Evolutionary conservation across 2,888 invertebrate genomes (phyloP).

Genomic region (Adelognathus sp.): DNA sequence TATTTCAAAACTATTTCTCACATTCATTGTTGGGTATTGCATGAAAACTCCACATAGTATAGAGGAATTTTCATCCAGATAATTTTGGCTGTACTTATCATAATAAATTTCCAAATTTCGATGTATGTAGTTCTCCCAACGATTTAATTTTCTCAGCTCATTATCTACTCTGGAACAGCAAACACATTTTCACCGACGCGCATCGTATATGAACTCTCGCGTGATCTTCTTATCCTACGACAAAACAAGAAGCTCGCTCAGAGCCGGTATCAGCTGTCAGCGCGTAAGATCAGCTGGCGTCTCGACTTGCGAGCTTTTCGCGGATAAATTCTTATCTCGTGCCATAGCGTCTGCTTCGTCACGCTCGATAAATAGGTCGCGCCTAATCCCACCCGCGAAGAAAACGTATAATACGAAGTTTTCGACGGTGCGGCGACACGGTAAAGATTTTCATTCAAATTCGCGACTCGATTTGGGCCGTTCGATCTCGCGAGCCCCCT

Average conservation of each 20-base stretch:
- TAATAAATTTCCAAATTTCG: no score
- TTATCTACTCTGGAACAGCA: no score
- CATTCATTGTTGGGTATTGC: no score
- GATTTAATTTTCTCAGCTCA: no score
- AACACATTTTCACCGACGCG: neutral
- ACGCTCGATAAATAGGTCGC: neutral
- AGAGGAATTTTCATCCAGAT: no score
- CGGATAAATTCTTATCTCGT: neutral
- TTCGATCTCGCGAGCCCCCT: neutral
- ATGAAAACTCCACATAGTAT: no score
- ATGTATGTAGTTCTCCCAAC: no score
- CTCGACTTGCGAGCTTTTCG: conserved; percentile 6
- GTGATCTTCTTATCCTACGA: neutral
- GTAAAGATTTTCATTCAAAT: conserved; percentile 19
- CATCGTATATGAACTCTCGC: neutral
- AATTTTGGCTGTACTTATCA: no score
- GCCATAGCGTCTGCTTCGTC: neutral
- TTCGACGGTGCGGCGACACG: neutral
- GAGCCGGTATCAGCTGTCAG: neutral
- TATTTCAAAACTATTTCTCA: no score
- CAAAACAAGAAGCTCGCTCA: neutral
- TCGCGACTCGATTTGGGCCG: neutral
- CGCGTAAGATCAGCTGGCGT: neutral
- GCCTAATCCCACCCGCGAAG: neutral
- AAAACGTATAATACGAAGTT: neutral